Percentiles rank a stretch among this genome's conserved stretches.
phyloP scores from a whole-genome alignment of 2,888 invertebrate species.

The Dynastes grantii region DNA sequence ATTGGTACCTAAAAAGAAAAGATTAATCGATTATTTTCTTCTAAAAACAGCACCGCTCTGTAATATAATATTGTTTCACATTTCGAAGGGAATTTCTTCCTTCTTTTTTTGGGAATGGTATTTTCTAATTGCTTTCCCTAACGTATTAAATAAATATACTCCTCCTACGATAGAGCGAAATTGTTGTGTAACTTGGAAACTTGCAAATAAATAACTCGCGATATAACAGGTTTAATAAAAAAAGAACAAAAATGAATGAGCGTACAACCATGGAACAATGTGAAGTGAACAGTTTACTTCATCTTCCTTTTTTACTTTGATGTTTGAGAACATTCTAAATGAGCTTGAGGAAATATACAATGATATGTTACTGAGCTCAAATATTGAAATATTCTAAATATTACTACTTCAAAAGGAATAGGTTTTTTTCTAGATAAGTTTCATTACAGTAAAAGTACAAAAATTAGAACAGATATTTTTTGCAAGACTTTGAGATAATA shows the following conservation, averaged over 20 bases:
- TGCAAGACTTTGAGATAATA: too few species aligned
- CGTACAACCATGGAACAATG: background rate
- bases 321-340: too few species aligned
- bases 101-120: slow-evolving; percentile 18
- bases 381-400: too few species aligned
- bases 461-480: too few species aligned
- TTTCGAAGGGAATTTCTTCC: background rate
- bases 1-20: slow-evolving; percentile 86
- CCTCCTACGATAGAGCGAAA: background rate
- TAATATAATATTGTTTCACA: slow-evolving; percentile 28
- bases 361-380: too few species aligned
- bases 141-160: too few species aligned
- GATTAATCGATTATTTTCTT: slow-evolving; percentile 55
- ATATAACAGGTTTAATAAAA: slow-evolving; percentile 12
- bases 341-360: too few species aligned
- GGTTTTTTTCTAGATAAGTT: too few species aligned
- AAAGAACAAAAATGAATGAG: background rate
- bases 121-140: background rate
- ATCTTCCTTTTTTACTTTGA: too few species aligned
- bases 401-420: too few species aligned
- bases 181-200: slow-evolving; percentile 6
- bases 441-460: too few species aligned
- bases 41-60: slow-evolving; percentile 39
- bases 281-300: too few species aligned
- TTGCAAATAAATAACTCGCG: background rate